Conservation (phyloP, 2,797 vertebrate genomes). For the Sebastes vulpes region DNA sequence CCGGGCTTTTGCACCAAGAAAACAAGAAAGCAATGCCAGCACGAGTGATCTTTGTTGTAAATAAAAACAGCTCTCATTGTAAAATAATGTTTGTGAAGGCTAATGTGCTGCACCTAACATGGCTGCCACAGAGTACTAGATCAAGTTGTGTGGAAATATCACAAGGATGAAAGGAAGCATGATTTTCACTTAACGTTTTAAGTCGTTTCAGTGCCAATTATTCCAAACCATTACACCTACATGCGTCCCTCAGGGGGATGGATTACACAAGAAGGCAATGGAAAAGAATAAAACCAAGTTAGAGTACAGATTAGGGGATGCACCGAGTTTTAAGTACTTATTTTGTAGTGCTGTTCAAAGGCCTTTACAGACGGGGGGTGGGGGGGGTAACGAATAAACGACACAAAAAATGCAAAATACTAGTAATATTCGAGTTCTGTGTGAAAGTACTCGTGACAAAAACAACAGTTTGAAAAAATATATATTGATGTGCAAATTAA, state of each 20-base stretch:
- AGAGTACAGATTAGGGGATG: neutral
- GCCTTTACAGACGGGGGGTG: no score
- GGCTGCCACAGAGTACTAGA: slow-evolving; percentile 16
- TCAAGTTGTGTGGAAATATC: slow-evolving; percentile 33
- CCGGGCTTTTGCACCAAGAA: slow-evolving; percentile 24
- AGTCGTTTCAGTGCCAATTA: slow-evolving; percentile 52
- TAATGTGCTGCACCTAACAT: neutral
- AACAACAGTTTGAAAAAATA: no score
- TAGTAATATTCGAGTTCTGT: no score
- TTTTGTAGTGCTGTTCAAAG: no score
- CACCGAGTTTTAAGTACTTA: no score
- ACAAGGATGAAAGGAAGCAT: slow-evolving; percentile 16
- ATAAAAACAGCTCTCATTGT: neutral
- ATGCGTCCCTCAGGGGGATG: slow-evolving; percentile 28
- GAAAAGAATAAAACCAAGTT: neutral
- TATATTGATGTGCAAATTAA: no score
- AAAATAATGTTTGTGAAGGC: neutral
- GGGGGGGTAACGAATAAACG: no score
- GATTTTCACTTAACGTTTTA: slow-evolving; percentile 41
- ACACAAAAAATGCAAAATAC: neutral
- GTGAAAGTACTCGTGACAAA: no score
- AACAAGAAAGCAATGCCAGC: slow-evolving; percentile 66
- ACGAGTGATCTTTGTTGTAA: neutral
- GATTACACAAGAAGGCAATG: slow-evolving; percentile 50
- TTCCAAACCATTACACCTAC: slow-evolving; percentile 54